Evolutionary conservation across 2,113 vertebrate genomes (phyloP).

Genomic region (Speoplatyrhinus poulsoni): DNA sequence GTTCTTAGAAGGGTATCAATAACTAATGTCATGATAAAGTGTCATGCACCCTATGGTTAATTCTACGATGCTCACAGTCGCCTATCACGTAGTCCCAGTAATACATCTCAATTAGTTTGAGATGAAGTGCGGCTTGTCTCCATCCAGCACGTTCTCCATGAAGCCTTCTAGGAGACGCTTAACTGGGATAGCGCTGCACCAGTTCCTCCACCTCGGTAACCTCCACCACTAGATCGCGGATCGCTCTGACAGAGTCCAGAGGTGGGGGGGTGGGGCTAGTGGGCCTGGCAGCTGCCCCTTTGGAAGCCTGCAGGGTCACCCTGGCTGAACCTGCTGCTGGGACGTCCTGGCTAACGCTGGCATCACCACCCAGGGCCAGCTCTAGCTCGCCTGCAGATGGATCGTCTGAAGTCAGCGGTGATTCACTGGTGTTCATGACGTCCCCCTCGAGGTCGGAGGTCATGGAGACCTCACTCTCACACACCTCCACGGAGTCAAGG

Average conservation of each 20-base stretch:
- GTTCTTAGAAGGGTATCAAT: neutral
- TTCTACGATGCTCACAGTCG: neutral
- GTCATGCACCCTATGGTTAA: too few species aligned
- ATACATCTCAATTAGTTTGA: neutral
- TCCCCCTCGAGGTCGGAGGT: constrained; percentile 32
- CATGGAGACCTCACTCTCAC: constrained; percentile 17
- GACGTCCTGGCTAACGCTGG: neutral
- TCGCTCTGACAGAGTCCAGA: constrained; percentile 63
- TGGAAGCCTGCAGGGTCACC: neutral
- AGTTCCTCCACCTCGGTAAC: constrained; percentile 69
- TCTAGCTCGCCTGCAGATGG: neutral
- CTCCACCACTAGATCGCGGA: constrained; percentile 69
- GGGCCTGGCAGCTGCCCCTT: neutral
- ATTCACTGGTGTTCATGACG: neutral
- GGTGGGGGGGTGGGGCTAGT: constrained; percentile 11
- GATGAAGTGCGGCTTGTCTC: neutral
- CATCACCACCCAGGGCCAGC: neutral
- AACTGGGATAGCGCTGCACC: constrained; percentile 47
- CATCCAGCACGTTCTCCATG: too few species aligned
- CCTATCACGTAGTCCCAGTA: neutral
- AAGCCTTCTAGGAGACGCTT: neutral
- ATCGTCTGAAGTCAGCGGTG: constrained; percentile 7
- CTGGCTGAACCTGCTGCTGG: neutral
- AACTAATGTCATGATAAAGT: neutral
- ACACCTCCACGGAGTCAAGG: constrained; percentile 17